These are phyloP conservation scores for Drosophila asahinai DNA, from an alignment of 1,140 invertebrate species.

Conservation along the genomic window DNA sequence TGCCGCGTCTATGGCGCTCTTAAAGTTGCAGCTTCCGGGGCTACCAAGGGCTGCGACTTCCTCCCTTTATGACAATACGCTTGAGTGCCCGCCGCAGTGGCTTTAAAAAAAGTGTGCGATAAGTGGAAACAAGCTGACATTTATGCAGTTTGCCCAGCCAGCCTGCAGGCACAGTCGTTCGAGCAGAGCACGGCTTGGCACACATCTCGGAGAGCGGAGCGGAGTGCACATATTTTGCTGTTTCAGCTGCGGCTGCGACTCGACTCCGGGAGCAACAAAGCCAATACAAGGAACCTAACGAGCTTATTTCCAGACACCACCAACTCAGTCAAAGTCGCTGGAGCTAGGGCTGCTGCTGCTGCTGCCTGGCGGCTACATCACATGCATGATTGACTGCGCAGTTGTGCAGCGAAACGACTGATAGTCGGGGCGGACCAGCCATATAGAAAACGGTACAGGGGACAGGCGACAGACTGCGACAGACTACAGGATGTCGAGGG, in stretches of 20 bases:
- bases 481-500: neutral
- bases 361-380: slow-evolving; percentile 77
- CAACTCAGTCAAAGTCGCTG: slow-evolving; percentile 47
- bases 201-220: slow-evolving; percentile 44
- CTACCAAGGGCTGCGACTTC: slow-evolving; percentile 6
- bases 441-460: slow-evolving; percentile 8
- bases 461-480: neutral
- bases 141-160: slow-evolving; percentile 79
- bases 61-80: slow-evolving; percentile 62
- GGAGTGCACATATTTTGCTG: slow-evolving; percentile 61
- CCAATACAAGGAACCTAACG: slow-evolving; percentile 80
- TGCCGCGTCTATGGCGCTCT: slow-evolving; percentile 17
- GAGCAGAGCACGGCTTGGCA: slow-evolving; percentile 63
- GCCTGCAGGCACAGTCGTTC: slow-evolving; percentile 74
- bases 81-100: slow-evolving; percentile 57
- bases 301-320: slow-evolving; percentile 80
- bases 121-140: slow-evolving; percentile 83
- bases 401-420: slow-evolving; percentile 67
- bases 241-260: slow-evolving; percentile 48
- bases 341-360: neutral
- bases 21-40: slow-evolving; percentile 27
- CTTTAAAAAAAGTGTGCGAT: slow-evolving; percentile 70
- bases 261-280: slow-evolving; percentile 53
- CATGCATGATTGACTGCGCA: slow-evolving; percentile 82
- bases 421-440: slow-evolving; percentile 34